These are phyloP conservation scores for Amblyopsis rosae DNA, from an alignment of 2,113 vertebrate species.

Conservation along the genomic window DNA sequence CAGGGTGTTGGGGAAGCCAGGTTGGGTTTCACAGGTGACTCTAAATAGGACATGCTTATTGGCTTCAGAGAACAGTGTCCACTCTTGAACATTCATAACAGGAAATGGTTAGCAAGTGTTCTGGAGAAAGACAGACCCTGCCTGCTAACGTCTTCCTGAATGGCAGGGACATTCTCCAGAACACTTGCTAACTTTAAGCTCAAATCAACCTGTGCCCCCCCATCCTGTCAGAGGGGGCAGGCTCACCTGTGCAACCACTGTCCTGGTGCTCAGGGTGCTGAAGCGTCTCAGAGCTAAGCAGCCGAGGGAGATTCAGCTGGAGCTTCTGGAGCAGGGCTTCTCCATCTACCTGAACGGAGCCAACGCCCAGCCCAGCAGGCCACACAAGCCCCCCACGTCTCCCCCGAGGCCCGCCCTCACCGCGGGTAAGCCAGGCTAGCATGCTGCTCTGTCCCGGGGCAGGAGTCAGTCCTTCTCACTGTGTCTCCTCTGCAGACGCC, in stretches of 20 bases:
- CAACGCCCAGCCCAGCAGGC: constrained; percentile 68
- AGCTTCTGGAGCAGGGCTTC: constrained; percentile 90
- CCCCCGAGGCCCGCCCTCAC: constrained; percentile 58
- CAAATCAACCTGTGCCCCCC: too few relatives aligned
- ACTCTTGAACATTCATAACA: too few relatives aligned
- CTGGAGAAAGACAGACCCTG: too few relatives aligned
- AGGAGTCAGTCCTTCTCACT: constrained; percentile 29
- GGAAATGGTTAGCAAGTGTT: too few relatives aligned
- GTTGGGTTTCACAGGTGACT: constrained; percentile 50
- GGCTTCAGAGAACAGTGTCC: not conserved
- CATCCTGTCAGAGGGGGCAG: too few relatives aligned
- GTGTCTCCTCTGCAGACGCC: constrained; percentile 68
- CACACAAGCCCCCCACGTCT: constrained; percentile 51
- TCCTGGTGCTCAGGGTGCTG: constrained; percentile 75
- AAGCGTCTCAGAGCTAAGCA: constrained; percentile 82
- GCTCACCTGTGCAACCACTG: not conserved
- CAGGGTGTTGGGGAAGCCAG: constrained; percentile 32
- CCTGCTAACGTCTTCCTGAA: too few relatives aligned
- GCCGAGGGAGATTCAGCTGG: constrained; percentile 79
- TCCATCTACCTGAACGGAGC: constrained; percentile 95
- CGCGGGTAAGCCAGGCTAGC: constrained; percentile 69
- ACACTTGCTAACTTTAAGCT: too few relatives aligned
- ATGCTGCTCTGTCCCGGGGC: too few relatives aligned
- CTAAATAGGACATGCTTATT: not conserved
- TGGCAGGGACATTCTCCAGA: too few relatives aligned